Base-by-base conservation (phyloP, 2,888 invertebrate genomes). In the Neoitamus cyanurus region DNA sequence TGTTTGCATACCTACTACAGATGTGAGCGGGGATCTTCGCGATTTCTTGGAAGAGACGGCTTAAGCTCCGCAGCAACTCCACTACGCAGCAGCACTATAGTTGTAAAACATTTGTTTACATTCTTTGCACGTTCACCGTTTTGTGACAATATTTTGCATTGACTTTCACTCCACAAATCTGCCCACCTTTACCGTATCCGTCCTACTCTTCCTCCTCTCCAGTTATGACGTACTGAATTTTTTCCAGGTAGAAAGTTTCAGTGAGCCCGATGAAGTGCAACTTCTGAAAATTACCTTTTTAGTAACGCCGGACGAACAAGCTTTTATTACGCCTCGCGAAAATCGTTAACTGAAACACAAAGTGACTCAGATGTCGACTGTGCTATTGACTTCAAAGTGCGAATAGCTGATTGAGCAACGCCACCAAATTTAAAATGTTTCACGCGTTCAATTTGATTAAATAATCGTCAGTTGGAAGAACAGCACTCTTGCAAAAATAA, bases 21-120 rank as follows among this genome's bases (percentile, higher is more conserved):
- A 36, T 5, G 9, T 58, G 20, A 15, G 15, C 58, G 2, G 3
- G 6, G 25, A 9, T 58, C 58, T 58, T 58, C 6, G 58, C 58
- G 58, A 25, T 58, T 58, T 58, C 58, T 58, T 58, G 9, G 25
- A 25, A 58, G 58, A 58, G 20, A 9, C 2, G 25, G 7, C 58
- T 25, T 58, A 6, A 9, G 25, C 0, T 25, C 20, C 25, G 42
- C n/a, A 20, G 20, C 58, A 25, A 58, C 20, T 58, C 20, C 9
- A 1, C 2, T 58, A 20, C 25, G 58, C 9, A 58, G 58, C 25
- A 15, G 58, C 20, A 20, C 20, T 2, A 9, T 2, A 9, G 25
- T 25, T 58, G 58, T 58, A 58, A 58, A 25, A 75, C 75, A 42
- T 78, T 78, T 48, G 48, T 78, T 78, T 48, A 78, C 48, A 78